A percentile compares a stretch with the other conserved stretches of the same genome.
Evolutionary conservation across 2,113 vertebrate genomes (phyloP).

Genomic region (Anhinga rufa): DNA sequence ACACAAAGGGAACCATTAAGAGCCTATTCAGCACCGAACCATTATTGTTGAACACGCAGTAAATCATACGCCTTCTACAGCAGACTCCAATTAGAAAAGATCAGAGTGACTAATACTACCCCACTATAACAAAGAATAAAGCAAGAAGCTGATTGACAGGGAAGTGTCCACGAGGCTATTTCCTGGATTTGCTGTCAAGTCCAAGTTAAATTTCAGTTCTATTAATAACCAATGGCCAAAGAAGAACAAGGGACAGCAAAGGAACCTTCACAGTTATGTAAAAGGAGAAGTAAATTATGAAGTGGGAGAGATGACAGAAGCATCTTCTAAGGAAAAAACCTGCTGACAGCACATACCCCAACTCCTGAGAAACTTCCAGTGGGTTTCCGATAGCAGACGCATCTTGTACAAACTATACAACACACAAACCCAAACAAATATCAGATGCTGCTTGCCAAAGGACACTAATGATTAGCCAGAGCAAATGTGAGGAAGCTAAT

Average conservation of each 20-base stretch:
- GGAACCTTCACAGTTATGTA: not conserved
- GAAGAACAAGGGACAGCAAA: not conserved
- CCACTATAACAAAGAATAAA: not conserved
- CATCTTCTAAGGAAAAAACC: not conserved
- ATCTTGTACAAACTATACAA: not conserved
- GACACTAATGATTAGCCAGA: not conserved
- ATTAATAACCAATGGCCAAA: not conserved
- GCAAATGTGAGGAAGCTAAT: not conserved
- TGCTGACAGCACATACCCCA: not conserved
- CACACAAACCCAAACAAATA: not conserved
- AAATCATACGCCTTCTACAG: not conserved
- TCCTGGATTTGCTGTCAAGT: not conserved
- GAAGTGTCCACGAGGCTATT: not conserved
- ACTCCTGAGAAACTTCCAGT: not conserved
- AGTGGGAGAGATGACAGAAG: not conserved
- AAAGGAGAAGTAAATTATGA: not conserved
- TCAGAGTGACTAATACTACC: not conserved
- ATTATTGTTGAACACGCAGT: not conserved
- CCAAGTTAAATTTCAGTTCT: not conserved
- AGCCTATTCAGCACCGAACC: not conserved
- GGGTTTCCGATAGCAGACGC: not conserved
- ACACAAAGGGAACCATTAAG: slow-evolving; percentile 18
- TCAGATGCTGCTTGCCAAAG: not conserved
- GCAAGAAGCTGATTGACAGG: not conserved
- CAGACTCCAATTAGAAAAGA: not conserved